These are phyloP conservation scores for Panzeria rudis DNA, from an alignment of 2,888 invertebrate species.

Conservation along the genomic window DNA sequence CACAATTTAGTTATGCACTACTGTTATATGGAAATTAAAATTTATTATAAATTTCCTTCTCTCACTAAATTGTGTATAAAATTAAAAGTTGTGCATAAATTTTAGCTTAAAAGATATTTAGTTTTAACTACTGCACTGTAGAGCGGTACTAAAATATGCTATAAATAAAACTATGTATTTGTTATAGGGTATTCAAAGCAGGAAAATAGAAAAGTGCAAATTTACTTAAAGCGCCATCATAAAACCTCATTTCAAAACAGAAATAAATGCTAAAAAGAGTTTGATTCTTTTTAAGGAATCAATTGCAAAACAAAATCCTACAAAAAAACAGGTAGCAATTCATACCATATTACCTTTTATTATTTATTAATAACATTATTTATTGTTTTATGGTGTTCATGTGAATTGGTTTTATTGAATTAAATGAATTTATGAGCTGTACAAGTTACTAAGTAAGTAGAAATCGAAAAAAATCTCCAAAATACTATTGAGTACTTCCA, in stretches of 20 bases:
- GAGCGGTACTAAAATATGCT: too few relatives aligned
- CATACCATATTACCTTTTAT: conserved; percentile 80
- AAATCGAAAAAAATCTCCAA: conserved; percentile 32
- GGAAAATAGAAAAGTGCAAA: conserved; percentile 38
- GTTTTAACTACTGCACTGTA: too few relatives aligned
- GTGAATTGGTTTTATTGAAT: conserved; percentile 77
- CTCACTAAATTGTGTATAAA: too few relatives aligned
- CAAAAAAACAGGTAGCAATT: conserved; percentile 75
- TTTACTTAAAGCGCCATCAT: conserved; percentile 67
- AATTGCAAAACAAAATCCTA: conserved; percentile 33
- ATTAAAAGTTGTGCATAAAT: too few relatives aligned
- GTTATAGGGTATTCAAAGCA: conserved; percentile 27
- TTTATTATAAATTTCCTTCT: too few relatives aligned
- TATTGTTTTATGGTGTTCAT: conserved; percentile 83
- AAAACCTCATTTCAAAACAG: conserved; percentile 45
- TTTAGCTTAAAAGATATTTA: too few relatives aligned
- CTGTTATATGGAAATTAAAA: too few relatives aligned
- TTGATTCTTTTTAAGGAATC: conserved; percentile 39
- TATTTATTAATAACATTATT: conserved; percentile 83
- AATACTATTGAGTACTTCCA: conserved; percentile 57
- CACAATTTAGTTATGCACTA: too few relatives aligned
- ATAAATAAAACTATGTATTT: not conserved
- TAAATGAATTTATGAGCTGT: conserved; percentile 74
- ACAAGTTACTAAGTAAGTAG: conserved; percentile 58
- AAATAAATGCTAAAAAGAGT: conserved; percentile 47